Base-by-base conservation (phyloP, 1,140 invertebrate species). In the Papilio helenus region DNA sequence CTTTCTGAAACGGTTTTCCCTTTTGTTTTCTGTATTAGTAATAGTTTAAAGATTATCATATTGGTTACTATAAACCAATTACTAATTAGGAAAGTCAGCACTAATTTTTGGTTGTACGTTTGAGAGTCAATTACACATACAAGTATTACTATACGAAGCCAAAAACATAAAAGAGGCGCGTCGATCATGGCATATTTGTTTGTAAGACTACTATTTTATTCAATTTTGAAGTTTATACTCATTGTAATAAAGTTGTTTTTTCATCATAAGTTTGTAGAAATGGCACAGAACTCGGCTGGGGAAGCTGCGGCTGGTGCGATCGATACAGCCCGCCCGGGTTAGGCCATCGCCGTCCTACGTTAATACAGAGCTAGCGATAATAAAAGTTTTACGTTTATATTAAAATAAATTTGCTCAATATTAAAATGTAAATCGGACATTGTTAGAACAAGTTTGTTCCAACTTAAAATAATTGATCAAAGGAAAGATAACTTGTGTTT, bases 291-390 rank as follows among this genome's bases (percentile, higher is more conserved):
- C 51, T 58, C 49, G 74, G 23, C 74, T 76, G 74, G 74, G 74
- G 74, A 76, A 58, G 74, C 74, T 76, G 49, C 74, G 49, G 74
- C 51, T 76, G 79, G 68, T 73, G 80, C 81, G 86, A 85, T 88
- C 86, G 86, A 88, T 88, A 86, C 82, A 88, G 86, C 86, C 79
- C 65, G 83, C 83, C 86, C 86, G 86, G 86, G 86, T 78, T 81
- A 80, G 76, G 72, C 72, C 72, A 73, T 73, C 39, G 72, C 49
- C 73, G 74, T 61, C n/a, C 76, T 42, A 44, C 76, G 51, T 61
- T 77, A 58, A 23, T 29, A 77, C 23, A 77, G n/a, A 55, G 76
- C 76, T 26, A 44, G 72, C 42, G 7, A 8, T 77, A 76, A 76
- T 76, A 76, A 76, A 76, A 76, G 26, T 76, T 76, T 51, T 29